phyloP scores from a whole-genome alignment of 2,888 invertebrate genomes.

The Caenorhabditis sinica region DNA sequence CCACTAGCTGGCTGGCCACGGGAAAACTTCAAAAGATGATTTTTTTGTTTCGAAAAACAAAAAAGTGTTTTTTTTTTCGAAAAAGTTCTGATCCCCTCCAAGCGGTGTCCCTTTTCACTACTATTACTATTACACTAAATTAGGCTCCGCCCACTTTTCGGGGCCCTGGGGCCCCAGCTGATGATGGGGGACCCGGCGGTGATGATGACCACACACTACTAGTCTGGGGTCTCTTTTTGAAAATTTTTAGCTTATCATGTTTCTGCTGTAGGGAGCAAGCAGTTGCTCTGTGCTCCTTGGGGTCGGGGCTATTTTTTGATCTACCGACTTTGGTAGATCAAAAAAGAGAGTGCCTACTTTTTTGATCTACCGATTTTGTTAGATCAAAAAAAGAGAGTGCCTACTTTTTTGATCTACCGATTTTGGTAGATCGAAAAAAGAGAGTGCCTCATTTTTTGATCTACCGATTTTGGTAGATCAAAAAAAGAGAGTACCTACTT shows the following conservation, averaged over 20 bases:
- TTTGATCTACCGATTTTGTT: neutral
- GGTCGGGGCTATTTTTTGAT: neutral
- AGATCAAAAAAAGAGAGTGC: too few species aligned
- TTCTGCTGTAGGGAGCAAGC: neutral
- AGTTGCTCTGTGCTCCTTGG: neutral
- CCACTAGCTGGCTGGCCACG: neutral
- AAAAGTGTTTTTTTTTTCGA: neutral
- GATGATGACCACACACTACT: conserved; percentile 53
- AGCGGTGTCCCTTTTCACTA: conserved; percentile 33
- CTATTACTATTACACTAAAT: conserved; percentile 29
- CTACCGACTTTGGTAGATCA: neutral
- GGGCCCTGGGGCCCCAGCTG: conserved; percentile 31
- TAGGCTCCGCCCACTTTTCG: conserved; percentile 11
- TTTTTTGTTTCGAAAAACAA: neutral
- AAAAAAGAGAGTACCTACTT: too few species aligned
- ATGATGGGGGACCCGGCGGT: neutral
- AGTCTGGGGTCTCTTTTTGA: conserved; percentile 16
- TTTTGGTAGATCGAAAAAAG: too few species aligned
- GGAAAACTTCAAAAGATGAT: conserved; percentile 7
- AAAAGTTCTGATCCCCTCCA: conserved; percentile 1
- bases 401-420: too few species aligned
- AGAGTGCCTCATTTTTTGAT: too few species aligned
- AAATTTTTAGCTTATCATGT: conserved; percentile 39
- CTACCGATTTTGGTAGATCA: too few species aligned
- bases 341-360: too few species aligned